Conservation (phyloP, 2,113 vertebrate species). For the Atherinomorus stipes region DNA sequence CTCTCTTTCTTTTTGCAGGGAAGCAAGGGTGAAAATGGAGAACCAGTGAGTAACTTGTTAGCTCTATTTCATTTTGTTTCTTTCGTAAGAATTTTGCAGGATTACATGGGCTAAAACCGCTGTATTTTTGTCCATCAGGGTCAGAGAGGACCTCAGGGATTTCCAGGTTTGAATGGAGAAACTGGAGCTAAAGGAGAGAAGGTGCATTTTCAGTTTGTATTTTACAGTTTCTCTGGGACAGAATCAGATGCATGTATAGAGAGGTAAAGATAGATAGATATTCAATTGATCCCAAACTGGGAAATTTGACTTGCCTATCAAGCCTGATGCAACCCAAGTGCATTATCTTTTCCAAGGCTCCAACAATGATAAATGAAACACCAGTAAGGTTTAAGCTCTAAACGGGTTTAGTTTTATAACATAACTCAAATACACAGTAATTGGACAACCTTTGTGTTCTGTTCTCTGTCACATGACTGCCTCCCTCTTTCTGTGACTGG, state of each 20-base stretch:
- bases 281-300: no score
- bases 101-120: neutral
- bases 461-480: neutral
- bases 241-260: no score
- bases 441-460: neutral
- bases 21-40: conserved; percentile 75
- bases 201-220: conserved; percentile 58
- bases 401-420: no score
- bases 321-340: no score
- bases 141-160: conserved; percentile 72
- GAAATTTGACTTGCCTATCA: no score
- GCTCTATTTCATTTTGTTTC: neutral
- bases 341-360: no score
- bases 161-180: conserved; percentile 80
- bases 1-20: conserved; percentile 65
- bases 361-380: no score
- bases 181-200: conserved; percentile 85
- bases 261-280: no score
- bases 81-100: neutral
- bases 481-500: no score
- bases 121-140: conserved; percentile 76
- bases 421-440: neutral
- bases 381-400: no score
- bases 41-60: conserved; percentile 67
- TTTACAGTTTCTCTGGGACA: neutral